Evolutionary conservation across 2,113 vertebrate species (phyloP), one percentile per base, ranked within the genome.

Genomic region (Gnathonemus longibarbis): DNA sequence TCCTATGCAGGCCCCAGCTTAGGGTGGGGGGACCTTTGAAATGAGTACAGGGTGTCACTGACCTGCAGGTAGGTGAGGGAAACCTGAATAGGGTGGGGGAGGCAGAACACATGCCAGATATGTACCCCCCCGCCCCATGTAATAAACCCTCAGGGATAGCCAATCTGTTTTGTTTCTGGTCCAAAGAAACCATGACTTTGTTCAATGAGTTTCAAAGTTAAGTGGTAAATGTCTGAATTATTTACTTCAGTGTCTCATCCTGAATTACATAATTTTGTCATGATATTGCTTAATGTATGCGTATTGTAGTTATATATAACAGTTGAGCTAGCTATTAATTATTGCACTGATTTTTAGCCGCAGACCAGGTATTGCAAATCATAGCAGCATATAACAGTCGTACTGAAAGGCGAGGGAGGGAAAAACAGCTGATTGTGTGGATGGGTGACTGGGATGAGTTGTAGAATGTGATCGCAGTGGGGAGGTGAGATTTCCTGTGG

Each of bases 1-100:
- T 94, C 91, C 92, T 93, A 89, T 42, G 5, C 42, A 10, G 89
- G 50, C 48, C 48, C 90, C 90, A 49, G 88, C 83, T 58, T 70
- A 21, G 17, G 35, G 5, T 84, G 80, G 31, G 49, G 88, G 88
- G 88, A 90, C 27, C 89, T 92, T 91, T 92, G 77, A 91, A 90
- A 90, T 89, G 87, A 87, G 88, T 53, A 15, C 24, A 48, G 62
- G 3, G 48, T 87, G 90, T 90, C 45, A 31, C 66, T 58, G n/a
- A 89, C 58, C 88, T 70, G 46, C 53, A 70, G 74, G 45, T 42
- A 52, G 46, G 35, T 56, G 45, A 66, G 21, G 83, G 58, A 70
- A 39, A 21, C 77, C 21, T 62, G 31, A 46, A 70, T 49, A 21
- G 49, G 48, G 84, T 0, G 90, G 48, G 80, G 45, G 80, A 45